A percentile compares a stretch with the other conserved stretches of the same genome.
These are phyloP conservation scores for Hyaena hyaena DNA, from an alignment of 2,113 vertebrate genomes.

Conservation along the genomic window DNA sequence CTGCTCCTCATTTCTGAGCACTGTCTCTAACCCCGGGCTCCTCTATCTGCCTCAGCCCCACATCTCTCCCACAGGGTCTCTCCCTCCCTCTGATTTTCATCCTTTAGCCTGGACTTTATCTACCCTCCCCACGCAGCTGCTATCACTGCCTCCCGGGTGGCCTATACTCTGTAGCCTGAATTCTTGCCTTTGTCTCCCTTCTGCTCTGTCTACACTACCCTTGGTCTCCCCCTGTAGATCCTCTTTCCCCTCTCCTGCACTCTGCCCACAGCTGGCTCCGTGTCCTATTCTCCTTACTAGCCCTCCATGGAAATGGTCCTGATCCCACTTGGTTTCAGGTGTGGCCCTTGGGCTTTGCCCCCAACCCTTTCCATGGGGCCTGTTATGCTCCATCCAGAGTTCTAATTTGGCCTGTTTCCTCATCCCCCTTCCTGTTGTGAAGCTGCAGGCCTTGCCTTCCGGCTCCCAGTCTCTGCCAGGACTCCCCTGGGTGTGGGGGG, in stretches of 20 bases:
- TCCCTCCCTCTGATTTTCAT: neutral
- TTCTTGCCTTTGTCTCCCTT: no score
- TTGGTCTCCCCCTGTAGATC: neutral
- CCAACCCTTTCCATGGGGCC: no score
- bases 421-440: neutral
- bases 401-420: neutral
- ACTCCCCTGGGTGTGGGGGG: no score
- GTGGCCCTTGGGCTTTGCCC: neutral
- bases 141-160: neutral
- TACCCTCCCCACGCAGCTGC: accelerated
- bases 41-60: neutral
- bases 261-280: neutral
- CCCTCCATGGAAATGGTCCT: neutral
- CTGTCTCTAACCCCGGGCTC: neutral
- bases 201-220: neutral
- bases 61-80: neutral
- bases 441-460: no score
- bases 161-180: neutral
- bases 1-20: neutral
- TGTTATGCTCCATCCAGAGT: neutral
- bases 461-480: no score
- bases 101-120: neutral
- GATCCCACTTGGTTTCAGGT: neutral
- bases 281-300: no score
- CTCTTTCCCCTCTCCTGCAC: accelerated